A percentile compares a stretch with the other conserved stretches of the same genome.
phyloP scores from a whole-genome alignment of 2,888 invertebrate genomes.

The Hermaeophaga mercurialis region DNA sequence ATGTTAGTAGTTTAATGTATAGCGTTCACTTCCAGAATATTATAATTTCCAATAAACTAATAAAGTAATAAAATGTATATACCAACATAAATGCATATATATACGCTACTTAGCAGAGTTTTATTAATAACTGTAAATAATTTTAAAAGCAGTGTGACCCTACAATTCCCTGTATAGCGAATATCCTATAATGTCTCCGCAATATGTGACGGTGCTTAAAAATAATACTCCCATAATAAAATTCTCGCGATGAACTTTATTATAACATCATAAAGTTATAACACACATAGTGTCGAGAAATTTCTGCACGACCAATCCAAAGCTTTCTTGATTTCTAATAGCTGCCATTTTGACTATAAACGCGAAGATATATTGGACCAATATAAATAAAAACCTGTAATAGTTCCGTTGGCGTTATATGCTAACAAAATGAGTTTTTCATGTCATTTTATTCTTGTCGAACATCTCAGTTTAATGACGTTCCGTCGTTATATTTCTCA shows the following conservation, averaged over 20 bases:
- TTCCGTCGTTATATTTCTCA: slow-evolving; percentile 2
- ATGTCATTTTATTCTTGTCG: slow-evolving; percentile 12
- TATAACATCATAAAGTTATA: slow-evolving; percentile 42
- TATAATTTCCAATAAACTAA: too few relatives aligned
- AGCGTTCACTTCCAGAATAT: too few relatives aligned
- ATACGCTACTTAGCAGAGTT: too few relatives aligned
- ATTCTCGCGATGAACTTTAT: slow-evolving; percentile 41
- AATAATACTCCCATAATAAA: slow-evolving; percentile 21
- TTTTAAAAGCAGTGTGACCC: too few relatives aligned
- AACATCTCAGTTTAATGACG: neutral
- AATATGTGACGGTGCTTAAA: slow-evolving; percentile 14
- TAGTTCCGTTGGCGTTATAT: slow-evolving; percentile 22
- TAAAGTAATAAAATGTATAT: too few relatives aligned
- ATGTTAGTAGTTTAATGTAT: too few relatives aligned
- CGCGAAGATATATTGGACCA: slow-evolving; percentile 26
- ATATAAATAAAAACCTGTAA: slow-evolving; percentile 32
- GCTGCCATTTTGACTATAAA: slow-evolving; percentile 29
- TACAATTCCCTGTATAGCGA: slow-evolving; percentile 6
- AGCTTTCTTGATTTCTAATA: slow-evolving; percentile 39
- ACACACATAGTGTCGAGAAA: slow-evolving; percentile 41
- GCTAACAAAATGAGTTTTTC: slow-evolving; percentile 24
- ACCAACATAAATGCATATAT: too few relatives aligned
- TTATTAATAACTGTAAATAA: too few relatives aligned
- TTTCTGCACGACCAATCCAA: slow-evolving; percentile 41
- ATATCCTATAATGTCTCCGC: slow-evolving; percentile 1